phyloP scores from a whole-genome alignment of 2,113 vertebrate species.

The Neomonachus schauinslandi region DNA sequence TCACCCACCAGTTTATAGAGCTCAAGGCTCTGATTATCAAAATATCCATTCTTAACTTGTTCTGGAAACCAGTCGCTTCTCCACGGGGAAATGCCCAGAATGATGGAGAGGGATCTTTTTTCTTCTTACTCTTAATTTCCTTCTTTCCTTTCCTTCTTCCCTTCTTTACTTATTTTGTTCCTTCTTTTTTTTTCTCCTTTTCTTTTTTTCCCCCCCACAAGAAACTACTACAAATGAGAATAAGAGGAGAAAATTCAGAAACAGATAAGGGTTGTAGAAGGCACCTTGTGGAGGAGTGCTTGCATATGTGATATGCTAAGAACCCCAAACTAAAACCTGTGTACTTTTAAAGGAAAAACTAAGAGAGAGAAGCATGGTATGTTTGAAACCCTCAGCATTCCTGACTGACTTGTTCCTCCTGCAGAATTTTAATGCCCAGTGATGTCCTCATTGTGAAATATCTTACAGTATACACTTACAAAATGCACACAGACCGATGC shows the following conservation, averaged over 20 bases:
- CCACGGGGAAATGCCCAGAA: neutral
- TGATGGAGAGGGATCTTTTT: neutral
- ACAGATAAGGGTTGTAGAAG: neutral
- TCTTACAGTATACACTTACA: neutral
- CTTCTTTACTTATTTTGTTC: neutral
- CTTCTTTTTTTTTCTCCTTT: neutral
- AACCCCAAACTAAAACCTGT: neutral
- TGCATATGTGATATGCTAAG: neutral
- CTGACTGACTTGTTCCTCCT: neutral
- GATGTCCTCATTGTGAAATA: neutral
- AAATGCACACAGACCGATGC: constrained; percentile 25
- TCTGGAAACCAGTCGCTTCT: neutral
- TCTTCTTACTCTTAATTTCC: neutral
- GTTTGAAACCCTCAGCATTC: neutral
- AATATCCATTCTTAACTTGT: neutral
- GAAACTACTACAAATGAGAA: neutral
- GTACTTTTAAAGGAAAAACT: neutral
- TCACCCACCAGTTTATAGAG: neutral
- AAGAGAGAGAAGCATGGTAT: neutral
- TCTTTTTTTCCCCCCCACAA: neutral
- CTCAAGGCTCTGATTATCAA: neutral
- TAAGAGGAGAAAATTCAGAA: neutral
- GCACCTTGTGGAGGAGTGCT: neutral
- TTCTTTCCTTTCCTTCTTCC: neutral
- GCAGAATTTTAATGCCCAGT: neutral